phyloP scores from a whole-genome alignment of 2,888 invertebrate genomes.

The Alsophila aescularia region DNA sequence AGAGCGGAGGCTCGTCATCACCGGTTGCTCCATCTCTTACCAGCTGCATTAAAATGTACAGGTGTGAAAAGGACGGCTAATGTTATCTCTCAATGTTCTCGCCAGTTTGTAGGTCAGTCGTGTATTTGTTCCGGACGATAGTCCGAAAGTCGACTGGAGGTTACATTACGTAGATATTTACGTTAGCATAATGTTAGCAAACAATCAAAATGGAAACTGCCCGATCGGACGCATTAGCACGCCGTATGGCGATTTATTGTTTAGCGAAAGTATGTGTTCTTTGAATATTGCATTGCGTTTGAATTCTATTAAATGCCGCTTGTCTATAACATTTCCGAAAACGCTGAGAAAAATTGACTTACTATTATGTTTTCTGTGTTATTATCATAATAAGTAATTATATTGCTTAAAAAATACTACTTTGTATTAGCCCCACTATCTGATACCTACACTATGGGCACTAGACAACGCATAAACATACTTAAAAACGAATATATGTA shows the following conservation, averaged over 20 bases:
- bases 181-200: slow-evolving; percentile 58
- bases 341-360: too few species aligned
- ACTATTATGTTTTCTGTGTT: too few species aligned
- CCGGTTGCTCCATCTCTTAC: slow-evolving; percentile 68
- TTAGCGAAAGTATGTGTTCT: slow-evolving; percentile 4
- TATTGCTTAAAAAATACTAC: too few species aligned
- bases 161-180: slow-evolving; percentile 74
- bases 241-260: slow-evolving; percentile 11
- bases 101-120: slow-evolving; percentile 83
- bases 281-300: too few species aligned
- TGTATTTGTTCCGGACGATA: slow-evolving; percentile 82
- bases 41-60: slow-evolving; percentile 53
- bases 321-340: too few species aligned
- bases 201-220: slow-evolving; percentile 48
- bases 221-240: slow-evolving; percentile 43
- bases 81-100: slow-evolving; percentile 71
- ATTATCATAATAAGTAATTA: too few species aligned
- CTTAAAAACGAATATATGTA: too few species aligned
- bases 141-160: slow-evolving; percentile 84
- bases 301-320: too few species aligned
- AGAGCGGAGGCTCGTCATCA: slow-evolving; percentile 80
- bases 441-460: too few species aligned
- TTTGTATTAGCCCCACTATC: too few species aligned
- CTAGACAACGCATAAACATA: too few species aligned
- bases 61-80: slow-evolving; percentile 68